Conservation (phyloP, 2,888 invertebrate genomes). For the Merodon equestris region DNA sequence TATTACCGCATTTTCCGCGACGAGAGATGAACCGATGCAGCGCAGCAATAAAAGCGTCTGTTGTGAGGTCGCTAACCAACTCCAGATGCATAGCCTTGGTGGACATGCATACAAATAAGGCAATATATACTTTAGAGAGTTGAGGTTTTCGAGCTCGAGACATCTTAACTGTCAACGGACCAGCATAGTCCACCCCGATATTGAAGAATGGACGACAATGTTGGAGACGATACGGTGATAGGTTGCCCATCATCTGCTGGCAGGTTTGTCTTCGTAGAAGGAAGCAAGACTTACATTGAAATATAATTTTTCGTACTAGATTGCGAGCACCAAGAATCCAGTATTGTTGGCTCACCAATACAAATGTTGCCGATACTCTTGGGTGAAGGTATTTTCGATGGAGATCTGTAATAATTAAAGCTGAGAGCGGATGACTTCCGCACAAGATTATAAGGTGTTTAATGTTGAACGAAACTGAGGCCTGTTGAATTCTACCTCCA, state of each 20-base stretch:
- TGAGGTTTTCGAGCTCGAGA: conserved; percentile 27
- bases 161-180: conserved; percentile 25
- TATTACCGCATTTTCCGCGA: conserved; percentile 1
- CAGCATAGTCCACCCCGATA: conserved; percentile 32
- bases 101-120: conserved; percentile 37
- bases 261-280: conserved; percentile 33
- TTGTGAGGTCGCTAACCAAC: conserved; percentile 35
- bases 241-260: conserved; percentile 41
- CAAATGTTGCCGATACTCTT: conserved; percentile 26
- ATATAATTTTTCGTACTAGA: conserved; percentile 13
- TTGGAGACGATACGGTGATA: conserved; percentile 7
- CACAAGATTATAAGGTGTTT: not conserved
- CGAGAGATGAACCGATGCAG: conserved; percentile 45
- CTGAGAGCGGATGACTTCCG: not conserved
- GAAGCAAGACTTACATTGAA: conserved; percentile 39
- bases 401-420: not conserved
- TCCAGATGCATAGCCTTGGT: conserved; percentile 42
- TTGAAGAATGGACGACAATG: not conserved
- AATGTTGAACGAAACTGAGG: not conserved
- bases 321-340: conserved; percentile 47
- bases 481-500: not conserved
- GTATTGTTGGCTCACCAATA: conserved; percentile 28
- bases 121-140: conserved; percentile 35
- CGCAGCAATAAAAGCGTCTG: conserved; percentile 48
- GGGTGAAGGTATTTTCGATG: conserved; percentile 29